Percentiles rank a stretch among this genome's conserved stretches.
phyloP scores from a whole-genome alignment of 1,140 invertebrate species.

The Hormaphis cornu region DNA sequence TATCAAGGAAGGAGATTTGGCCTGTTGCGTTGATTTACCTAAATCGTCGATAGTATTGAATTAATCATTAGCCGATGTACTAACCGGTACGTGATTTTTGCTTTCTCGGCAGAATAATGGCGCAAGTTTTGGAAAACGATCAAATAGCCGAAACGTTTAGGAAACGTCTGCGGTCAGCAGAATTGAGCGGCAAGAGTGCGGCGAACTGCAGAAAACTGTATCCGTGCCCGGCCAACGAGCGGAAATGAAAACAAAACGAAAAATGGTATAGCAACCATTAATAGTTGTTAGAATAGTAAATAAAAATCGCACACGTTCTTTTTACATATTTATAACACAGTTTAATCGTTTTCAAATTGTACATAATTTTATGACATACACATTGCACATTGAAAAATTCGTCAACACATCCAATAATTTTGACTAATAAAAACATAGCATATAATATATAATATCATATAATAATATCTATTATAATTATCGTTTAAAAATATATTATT shows the following conservation, averaged over 20 bases:
- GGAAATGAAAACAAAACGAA: neutral
- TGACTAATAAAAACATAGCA: constrained; percentile 29
- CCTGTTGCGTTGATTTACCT: too few species aligned
- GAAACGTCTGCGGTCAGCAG: neutral
- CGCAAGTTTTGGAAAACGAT: neutral
- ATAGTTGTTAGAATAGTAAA: too few species aligned
- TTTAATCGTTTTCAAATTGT: constrained; percentile 27
- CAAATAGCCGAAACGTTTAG: neutral
- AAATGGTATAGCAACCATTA: too few species aligned
- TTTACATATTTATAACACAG: constrained; percentile 22
- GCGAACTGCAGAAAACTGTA: neutral
- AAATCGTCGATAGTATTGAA: too few species aligned
- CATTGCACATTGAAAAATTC: constrained; percentile 32
- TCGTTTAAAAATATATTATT: constrained; percentile 30
- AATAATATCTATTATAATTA: too few species aligned
- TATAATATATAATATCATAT: too few species aligned
- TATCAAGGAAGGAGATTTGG: too few species aligned
- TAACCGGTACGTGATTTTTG: too few species aligned
- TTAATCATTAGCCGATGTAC: too few species aligned
- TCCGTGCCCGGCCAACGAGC: neutral
- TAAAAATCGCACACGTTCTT: neutral
- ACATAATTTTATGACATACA: constrained; percentile 26
- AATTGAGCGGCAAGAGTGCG: neutral
- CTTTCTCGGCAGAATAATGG: neutral
- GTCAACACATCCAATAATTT: constrained; percentile 28